Evolutionary conservation across 2,888 invertebrate species (phyloP), one percentile per base, ranked within the genome.

Genomic region (Aproaerema taeniolella): DNA sequence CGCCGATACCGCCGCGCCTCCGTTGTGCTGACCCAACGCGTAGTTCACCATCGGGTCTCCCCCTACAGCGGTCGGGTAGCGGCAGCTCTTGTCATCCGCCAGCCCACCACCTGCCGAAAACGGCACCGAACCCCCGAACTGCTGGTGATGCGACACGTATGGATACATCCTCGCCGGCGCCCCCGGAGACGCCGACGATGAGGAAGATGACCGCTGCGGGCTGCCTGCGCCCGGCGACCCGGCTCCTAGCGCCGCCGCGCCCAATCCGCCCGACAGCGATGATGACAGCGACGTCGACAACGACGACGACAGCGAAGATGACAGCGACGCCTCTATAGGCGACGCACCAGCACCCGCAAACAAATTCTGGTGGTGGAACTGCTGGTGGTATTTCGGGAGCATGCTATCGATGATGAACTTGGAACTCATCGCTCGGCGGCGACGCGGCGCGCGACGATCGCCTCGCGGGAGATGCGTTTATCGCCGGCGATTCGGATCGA

Each of bases 381-480:
- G 88, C 82, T 89, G 89, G 78, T 89, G 95, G 89, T 96, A 96
- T 91, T 96, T 96, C 71, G 96, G 96, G 89, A 96, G 94, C 95
- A 96, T 96, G 91, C 95, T 95, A 94, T 96, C 96, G 90, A 96
- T 94, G 91, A 95, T 95, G 91, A 96, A 96, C 92, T 96, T 96
- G 91, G 95, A 95, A 92, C 93, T 95, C 96, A 96, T 96, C 91
- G 92, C 93, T 89, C 89, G 82, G 81, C 76, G 76, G 76, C 80
- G 81, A 80, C 81, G 83, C 83, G 80, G 79, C 80, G 79, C 86
- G 86, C 85, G 86, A 81, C 83, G 86, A 72, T 79, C 82, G 83
- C 82, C 81, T 80, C 81, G 81, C 81, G 80, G 77, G 79, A 82
- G 76, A 82, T 81, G 80, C 82, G 83, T 85, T 83, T 80, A 81